Evolutionary conservation across 2,113 vertebrate species (phyloP), one percentile per base, ranked within the genome.

Genomic region (Stomatorhinus ivindoensis): DNA sequence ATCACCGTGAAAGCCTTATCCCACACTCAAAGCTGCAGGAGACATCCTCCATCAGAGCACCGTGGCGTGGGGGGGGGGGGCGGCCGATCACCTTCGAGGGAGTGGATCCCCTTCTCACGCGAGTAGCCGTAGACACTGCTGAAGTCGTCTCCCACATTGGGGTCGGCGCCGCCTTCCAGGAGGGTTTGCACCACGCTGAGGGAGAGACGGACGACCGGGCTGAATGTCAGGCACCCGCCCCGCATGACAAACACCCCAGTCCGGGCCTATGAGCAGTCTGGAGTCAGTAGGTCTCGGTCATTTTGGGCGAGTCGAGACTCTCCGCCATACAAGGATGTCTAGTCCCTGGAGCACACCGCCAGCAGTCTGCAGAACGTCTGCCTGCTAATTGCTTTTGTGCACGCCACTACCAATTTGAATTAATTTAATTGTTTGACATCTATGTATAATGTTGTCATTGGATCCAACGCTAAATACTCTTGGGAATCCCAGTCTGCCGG

Each of bases 51-150:
- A 76, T 42, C 31, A 6, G 15, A 39, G 1, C 13, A 2, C 69
- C 4, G 5, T 0, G 27, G 31, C 1, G 27, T 17, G 27, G 42
- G 35, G 9, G 80, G 1, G 27, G 42, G 35, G 9, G 80, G 1
- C 50, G 50, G 11, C 50, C 85, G 55, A 42, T 94, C 94, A 99
- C 98, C 98, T 97, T 99, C 97, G 88, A 99, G 92, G 3, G 98
- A 99, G 92, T 99, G 98, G 89, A 98, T 93, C 53, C 97, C 96
- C 90, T 97, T 98, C 87, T 98, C 97, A 91, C 97, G 96, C 21
- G 98, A 97, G 0, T 95, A 96, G 93, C 98, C 97, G 10, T 98
- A 98, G 82, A 99, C 97, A 11, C 96, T 99, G 94, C 95, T 98
- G 95, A 99, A 99, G 83, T 98, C 93, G 3, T 99, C 98, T 0